Percentiles rank a stretch among this genome's conserved stretches.
phyloP scores from a whole-genome alignment of 2,888 invertebrate species.

The Cheilosia scutellata region DNA sequence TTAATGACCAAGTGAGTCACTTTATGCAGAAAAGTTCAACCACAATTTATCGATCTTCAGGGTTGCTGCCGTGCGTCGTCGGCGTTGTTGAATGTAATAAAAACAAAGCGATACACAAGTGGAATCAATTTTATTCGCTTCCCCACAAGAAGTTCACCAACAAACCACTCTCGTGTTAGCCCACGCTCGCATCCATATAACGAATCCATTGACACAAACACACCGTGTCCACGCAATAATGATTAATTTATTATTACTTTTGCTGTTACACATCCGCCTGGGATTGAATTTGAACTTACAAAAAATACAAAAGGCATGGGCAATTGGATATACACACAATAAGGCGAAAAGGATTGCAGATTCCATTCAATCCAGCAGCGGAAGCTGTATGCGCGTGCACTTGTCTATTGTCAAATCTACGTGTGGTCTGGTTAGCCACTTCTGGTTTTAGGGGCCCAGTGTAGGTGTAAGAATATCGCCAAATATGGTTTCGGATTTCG shows the following conservation, averaged over 20 bases:
- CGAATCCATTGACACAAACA: constrained; percentile 34
- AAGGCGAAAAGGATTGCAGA: constrained; percentile 46
- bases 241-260: constrained; percentile 74
- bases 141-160: constrained; percentile 61
- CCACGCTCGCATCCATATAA: constrained; percentile 48
- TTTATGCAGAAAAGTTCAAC: constrained; percentile 47
- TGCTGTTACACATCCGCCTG: constrained; percentile 69
- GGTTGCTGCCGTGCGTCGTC: constrained; percentile 22
- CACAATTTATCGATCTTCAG: constrained; percentile 38
- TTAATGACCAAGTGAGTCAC: constrained; percentile 38
- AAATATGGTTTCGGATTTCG: constrained; percentile 64
- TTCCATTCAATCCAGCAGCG: constrained; percentile 28
- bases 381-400: constrained; percentile 40
- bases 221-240: constrained; percentile 56
- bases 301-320: background rate
- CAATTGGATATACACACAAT: background rate
- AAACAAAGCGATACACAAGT: constrained; percentile 38
- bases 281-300: constrained; percentile 13
- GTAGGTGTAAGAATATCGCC: constrained; percentile 70
- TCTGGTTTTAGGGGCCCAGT: constrained; percentile 60
- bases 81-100: constrained; percentile 2
- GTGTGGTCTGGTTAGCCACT: constrained; percentile 34
- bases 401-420: constrained; percentile 45
- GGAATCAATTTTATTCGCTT: constrained; percentile 40
- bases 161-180: constrained; percentile 14